Evolutionary conservation across 2,888 invertebrate genomes (phyloP).

Genomic region (Lapara coniferarum): DNA sequence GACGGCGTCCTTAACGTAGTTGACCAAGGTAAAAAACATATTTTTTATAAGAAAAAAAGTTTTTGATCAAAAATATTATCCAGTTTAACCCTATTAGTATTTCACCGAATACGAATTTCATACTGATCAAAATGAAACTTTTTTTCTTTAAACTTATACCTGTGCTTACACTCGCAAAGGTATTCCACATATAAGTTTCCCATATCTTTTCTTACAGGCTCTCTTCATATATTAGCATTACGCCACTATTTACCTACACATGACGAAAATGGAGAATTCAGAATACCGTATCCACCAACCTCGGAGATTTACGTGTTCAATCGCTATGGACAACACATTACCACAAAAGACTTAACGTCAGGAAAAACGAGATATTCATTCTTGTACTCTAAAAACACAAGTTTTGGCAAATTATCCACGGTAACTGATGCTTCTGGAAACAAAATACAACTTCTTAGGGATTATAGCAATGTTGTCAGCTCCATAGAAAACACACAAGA

Average conservation of each 20-base stretch:
- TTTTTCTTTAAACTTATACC: not conserved
- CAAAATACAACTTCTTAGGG: constrained; percentile 94
- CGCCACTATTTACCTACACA: constrained; percentile 94
- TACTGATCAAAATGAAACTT: not conserved
- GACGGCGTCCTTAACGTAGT: constrained; percentile 98
- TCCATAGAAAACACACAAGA: constrained; percentile 97
- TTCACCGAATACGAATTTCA: not conserved
- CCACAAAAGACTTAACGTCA: constrained; percentile 97
- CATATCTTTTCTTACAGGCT: constrained; percentile 76
- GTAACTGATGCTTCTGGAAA: constrained; percentile 97
- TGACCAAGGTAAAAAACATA: constrained; percentile 88
- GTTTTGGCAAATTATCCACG: constrained; percentile 96
- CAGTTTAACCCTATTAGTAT: not conserved
- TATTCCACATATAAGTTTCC: too few species aligned
- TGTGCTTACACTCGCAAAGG: too few species aligned
- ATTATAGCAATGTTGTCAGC: constrained; percentile 96
- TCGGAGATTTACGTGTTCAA: constrained; percentile 97
- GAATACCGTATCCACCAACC: constrained; percentile 96
- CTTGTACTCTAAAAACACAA: constrained; percentile 97
- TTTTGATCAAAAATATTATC: too few species aligned
- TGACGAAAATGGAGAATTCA: constrained; percentile 95
- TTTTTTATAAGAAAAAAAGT: not conserved
- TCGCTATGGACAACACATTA: constrained; percentile 97
- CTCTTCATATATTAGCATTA: constrained; percentile 91
- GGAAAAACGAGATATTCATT: constrained; percentile 97